phyloP scores from a whole-genome alignment of 2,888 invertebrate species.

The Helicoverpa assulta region DNA sequence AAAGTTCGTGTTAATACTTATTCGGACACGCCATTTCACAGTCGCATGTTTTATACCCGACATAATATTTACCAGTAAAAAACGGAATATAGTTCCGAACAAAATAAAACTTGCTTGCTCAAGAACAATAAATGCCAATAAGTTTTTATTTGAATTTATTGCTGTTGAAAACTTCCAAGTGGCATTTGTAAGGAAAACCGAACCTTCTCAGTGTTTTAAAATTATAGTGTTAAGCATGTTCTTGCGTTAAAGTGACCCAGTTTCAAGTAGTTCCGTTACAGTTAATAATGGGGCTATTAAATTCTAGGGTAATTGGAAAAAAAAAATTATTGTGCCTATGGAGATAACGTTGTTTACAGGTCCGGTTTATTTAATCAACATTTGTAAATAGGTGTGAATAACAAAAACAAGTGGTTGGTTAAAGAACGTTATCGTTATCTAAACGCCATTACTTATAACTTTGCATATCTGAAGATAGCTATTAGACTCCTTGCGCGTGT shows the following conservation, averaged over 20 bases:
- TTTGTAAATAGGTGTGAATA: slow-evolving; percentile 17
- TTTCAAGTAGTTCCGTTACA: slow-evolving; percentile 29
- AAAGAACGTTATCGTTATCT: too few relatives aligned
- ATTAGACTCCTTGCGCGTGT: too few relatives aligned
- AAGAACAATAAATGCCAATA: slow-evolving; percentile 48
- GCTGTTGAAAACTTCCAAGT: slow-evolving; percentile 26
- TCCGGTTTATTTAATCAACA: not conserved
- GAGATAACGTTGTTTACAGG: slow-evolving; percentile 28
- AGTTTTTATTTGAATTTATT: slow-evolving; percentile 42
- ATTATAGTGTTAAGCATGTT: slow-evolving; percentile 17
- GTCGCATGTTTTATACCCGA: slow-evolving; percentile 25
- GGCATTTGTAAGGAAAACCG: slow-evolving; percentile 12
- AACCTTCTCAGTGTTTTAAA: slow-evolving; percentile 8
- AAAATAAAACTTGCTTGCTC: slow-evolving; percentile 34
- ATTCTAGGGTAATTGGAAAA: slow-evolving; percentile 41
- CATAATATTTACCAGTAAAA: slow-evolving; percentile 36
- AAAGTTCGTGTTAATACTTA: slow-evolving; percentile 4
- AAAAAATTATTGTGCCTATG: slow-evolving; percentile 28
- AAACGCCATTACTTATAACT: not conserved
- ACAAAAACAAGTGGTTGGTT: slow-evolving; percentile 5
- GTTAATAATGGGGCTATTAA: slow-evolving; percentile 30
- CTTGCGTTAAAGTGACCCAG: slow-evolving; percentile 40
- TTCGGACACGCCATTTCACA: not conserved
- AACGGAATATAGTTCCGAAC: slow-evolving; percentile 49
- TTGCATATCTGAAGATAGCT: too few relatives aligned